These are phyloP conservation scores for Sialis fuliginosa DNA, from an alignment of 2,888 invertebrate species.

Conservation along the genomic window DNA sequence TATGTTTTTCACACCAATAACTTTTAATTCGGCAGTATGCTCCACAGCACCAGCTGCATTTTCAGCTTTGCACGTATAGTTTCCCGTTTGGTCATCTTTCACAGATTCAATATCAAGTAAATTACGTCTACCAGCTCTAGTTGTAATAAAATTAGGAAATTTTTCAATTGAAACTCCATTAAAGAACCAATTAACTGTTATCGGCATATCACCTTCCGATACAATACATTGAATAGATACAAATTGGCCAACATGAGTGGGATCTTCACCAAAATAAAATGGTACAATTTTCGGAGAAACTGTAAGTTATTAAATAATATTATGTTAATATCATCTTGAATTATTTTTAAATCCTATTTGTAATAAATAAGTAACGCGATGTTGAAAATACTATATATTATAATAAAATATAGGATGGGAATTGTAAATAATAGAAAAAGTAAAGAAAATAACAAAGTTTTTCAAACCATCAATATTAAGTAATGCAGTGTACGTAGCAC, in stretches of 20 bases:
- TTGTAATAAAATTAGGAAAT: conserved; percentile 15
- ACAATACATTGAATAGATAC: conserved; percentile 39
- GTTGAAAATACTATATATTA: no score
- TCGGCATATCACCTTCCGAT: conserved; percentile 42
- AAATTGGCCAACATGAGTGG: conserved; percentile 35
- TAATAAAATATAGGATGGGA: no score
- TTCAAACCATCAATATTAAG: conserved; percentile 41
- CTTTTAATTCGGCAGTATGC: conserved; percentile 48
- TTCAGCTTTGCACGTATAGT: conserved; percentile 55
- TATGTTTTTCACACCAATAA: conserved; percentile 38
- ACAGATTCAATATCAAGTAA: conserved; percentile 47
- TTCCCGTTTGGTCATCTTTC: conserved; percentile 49
- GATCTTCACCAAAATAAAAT: conserved; percentile 39
- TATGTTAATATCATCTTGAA: no score
- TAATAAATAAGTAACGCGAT: no score
- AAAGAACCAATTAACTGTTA: conserved; percentile 44
- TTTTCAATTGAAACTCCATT: conserved; percentile 26
- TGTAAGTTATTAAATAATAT: conserved; percentile 5
- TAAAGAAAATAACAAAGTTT: neutral
- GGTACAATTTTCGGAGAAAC: conserved; percentile 12
- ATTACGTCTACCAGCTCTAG: conserved; percentile 23
- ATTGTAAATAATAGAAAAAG: no score
- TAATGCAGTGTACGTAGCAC: conserved; percentile 33
- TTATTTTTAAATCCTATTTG: no score
- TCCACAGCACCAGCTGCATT: conserved; percentile 51